Base-by-base conservation (phyloP, 2,113 vertebrate genomes). In the Phrynocephalus versicolor region DNA sequence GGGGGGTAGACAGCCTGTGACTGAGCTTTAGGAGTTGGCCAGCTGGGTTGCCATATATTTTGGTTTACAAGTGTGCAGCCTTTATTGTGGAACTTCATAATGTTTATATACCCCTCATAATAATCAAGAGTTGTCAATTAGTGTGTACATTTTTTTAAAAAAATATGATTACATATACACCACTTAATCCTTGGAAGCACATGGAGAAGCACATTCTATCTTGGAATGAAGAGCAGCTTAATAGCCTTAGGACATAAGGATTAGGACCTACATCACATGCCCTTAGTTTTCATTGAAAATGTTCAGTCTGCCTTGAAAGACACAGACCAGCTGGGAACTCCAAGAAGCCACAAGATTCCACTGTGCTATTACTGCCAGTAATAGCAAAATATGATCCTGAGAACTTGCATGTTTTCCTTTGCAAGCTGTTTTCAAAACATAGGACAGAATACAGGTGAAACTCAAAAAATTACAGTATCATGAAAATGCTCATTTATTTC, bases 211-310 rank as follows among this genome's bases (percentile, higher is more conserved):
- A 79, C 3, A 73, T 78, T 88, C 81, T 84, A 67, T 72, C 75
- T 86, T 90, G 79, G 69, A 65, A 87, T 73, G 33, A 83, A 83
- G 45, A 82, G 60, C 83, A 92, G 87, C 79, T 93, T 82, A 37
- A 45, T n/a, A 82, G 88, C 81, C 79, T 25, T 74, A 90, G 72
- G 86, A 30, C 64, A 6, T 27, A 67, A 67, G 9, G 27, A 12
- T 67, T 67, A 62, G 64, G 6, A 78, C 33, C 65, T 84, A 37
- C 82, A 86, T 75, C 33, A 1, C 6, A 8, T 73, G 89, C 87
- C 81, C 87, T 92, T 62, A 55, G 19, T 86, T 58, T 35, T 41
- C 70, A 62, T 89, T 90, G 74, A 39, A 88, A 92, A 91, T 19
- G 77, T n/a, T 79, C 0, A 1, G 83, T 88, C 33, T 69, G 19